phyloP scores from a whole-genome alignment of 2,888 invertebrate species.

The Chrysolina haemoptera region DNA sequence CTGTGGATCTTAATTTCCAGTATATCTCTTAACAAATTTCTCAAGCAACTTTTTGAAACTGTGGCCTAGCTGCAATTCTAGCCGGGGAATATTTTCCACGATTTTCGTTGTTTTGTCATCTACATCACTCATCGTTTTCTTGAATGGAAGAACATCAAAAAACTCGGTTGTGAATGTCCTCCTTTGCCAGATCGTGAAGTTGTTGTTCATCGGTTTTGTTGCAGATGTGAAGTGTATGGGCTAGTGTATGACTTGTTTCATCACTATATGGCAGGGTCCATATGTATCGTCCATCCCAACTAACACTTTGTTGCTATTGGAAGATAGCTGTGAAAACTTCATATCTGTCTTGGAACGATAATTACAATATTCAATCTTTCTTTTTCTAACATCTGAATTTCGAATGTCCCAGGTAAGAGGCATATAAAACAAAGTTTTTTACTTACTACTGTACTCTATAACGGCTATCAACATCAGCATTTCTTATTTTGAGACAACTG shows the following conservation, averaged over 20 bases:
- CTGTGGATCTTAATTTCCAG: no score
- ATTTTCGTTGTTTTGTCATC: not conserved
- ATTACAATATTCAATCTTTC: not conserved
- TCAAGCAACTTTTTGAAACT: not conserved
- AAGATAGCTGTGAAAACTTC: not conserved
- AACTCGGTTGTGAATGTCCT: not conserved
- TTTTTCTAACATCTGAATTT: not conserved
- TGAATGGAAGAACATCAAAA: not conserved
- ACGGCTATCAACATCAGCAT: not conserved
- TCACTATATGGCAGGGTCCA: no score
- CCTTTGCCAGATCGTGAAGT: not conserved
- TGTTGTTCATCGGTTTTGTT: not conserved
- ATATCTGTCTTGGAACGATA: not conserved
- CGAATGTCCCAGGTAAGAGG: not conserved
- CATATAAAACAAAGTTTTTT: not conserved
- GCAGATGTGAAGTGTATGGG: not conserved
- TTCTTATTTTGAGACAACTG: not conserved
- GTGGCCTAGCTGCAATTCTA: no score
- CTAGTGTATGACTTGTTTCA: no score
- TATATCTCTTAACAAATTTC: no score
- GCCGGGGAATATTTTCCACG: not conserved
- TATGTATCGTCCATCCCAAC: not conserved
- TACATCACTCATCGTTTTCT: not conserved
- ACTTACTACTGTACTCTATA: not conserved
- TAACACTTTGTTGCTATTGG: not conserved